A percentile compares a stretch with the other conserved stretches of the same genome.
Conservation (phyloP, 2,113 vertebrate species). For the Labrus mixtus region DNA sequence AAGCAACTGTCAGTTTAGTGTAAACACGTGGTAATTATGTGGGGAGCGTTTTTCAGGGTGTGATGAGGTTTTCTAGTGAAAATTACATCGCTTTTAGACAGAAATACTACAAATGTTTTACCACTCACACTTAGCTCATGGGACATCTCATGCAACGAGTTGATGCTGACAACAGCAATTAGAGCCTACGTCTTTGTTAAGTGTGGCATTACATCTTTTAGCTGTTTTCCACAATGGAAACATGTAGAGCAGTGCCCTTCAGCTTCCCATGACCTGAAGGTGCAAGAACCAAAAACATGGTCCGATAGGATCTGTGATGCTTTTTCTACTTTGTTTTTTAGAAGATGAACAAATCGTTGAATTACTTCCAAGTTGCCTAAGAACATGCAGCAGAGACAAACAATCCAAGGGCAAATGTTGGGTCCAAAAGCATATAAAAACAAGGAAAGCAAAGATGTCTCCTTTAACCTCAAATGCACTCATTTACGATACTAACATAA, state of each 20-base stretch:
- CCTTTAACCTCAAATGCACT: no score
- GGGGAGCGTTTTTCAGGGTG: slow-evolving; percentile 46
- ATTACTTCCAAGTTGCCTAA: no score
- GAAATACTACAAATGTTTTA: slow-evolving; percentile 23
- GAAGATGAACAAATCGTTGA: no score
- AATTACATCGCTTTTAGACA: slow-evolving; percentile 29
- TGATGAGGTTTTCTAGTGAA: slow-evolving; percentile 47
- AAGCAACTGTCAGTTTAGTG: slow-evolving; percentile 55
- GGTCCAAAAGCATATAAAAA: no score
- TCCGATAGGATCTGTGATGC: no score
- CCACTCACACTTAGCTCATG: not conserved
- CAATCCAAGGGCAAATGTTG: no score
- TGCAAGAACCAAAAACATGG: not conserved
- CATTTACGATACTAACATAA: no score
- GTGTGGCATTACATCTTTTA: not conserved
- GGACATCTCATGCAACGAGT: not conserved
- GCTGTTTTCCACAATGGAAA: not conserved
- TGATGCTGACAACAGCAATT: not conserved
- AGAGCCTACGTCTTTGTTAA: not conserved
- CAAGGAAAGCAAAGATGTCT: no score
- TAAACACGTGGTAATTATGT: slow-evolving; percentile 65
- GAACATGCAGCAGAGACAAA: no score
- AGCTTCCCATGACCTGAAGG: not conserved
- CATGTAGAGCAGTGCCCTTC: no score
- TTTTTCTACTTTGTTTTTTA: no score